Evolutionary conservation across 2,888 invertebrate species (phyloP), one percentile per base, ranked within the genome.

Genomic region (Zaprionus lineosus): DNA sequence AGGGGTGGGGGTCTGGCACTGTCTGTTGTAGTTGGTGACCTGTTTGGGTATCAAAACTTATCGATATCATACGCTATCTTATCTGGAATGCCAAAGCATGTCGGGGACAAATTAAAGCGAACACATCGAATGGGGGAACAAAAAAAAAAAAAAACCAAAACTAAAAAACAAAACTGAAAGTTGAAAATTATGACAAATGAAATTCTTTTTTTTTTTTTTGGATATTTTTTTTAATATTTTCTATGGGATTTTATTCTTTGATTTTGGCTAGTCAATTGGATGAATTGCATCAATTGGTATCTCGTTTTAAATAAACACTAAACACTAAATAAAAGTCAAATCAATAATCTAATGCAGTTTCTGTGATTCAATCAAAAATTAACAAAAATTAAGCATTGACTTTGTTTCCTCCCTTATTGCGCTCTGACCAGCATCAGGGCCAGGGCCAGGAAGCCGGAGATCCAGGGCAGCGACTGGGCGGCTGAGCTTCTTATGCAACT

Each of bases 261-360:
- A 11, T 47, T 31, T 63, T 36, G 37, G 16, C 34, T 60, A 52
- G 59, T 69, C 64, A 64, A 14, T n/a, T 19, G 34, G 31, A 34
- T 53, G 28, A 12, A 44, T 29, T 29, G 29, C 33, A 40, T 41
- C 36, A 24, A 16, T 48, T 56, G 70, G 39, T 55, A 61, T 70
- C 37, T 8, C 28, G 9, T 61, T 70, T 41, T 71, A 62, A 72
- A 66, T 60, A 64, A 72, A 60, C 55, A 65, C 81, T 83, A 83
- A 61, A 79, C 76, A 83, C 81, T 83, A 79, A 83, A 79, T 76
- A 78, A 83, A 78, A 68, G 56, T 64, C 68, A 16, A 33, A 53
- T 48, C 55, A 53, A 56, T 53, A 36, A 36, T 28, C 37, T 50
- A 46, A 18, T n/a, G 9, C 29, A 44, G 19, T 40, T 31, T 18